Evolutionary conservation across 2,113 vertebrate species (phyloP).

Genomic region (Thryonomys swinderianus): DNA sequence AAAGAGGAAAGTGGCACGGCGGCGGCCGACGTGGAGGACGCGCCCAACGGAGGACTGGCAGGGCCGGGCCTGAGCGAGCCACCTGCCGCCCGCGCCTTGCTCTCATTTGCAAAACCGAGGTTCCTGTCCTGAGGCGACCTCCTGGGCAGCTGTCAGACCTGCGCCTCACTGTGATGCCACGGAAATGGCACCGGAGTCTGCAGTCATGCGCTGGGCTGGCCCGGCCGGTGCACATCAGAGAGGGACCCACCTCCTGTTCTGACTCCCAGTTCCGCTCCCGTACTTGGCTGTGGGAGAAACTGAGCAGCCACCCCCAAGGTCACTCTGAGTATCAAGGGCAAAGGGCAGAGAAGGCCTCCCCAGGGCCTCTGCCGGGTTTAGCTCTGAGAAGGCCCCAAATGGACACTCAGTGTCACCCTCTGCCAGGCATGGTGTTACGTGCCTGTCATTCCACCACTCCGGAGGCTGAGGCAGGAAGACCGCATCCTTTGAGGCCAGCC

Average conservation of each 20-base stretch:
- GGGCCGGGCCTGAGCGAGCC: not conserved
- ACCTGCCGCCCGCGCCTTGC: not conserved
- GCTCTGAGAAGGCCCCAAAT: not conserved
- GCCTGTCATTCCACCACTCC: not conserved
- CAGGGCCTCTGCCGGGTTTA: not conserved
- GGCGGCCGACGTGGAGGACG: not conserved
- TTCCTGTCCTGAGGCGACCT: not conserved
- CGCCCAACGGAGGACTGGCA: not conserved
- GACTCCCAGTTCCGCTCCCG: not conserved
- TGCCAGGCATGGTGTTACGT: not conserved
- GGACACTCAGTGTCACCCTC: not conserved
- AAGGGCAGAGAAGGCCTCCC: not conserved
- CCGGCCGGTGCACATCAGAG: not conserved
- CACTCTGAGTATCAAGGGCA: constrained; percentile 44
- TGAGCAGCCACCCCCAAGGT: constrained; percentile 45
- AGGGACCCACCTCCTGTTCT: not conserved
- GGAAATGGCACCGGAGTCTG: not conserved
- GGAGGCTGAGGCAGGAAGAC: not conserved
- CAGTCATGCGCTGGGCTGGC: not conserved
- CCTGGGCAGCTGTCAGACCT: not conserved
- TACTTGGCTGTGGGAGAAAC: not conserved
- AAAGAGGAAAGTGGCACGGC: constrained; percentile 8
- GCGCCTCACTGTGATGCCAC: not conserved
- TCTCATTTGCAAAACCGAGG: not conserved
- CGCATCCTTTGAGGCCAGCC: not conserved